Conservation (phyloP, 2,888 invertebrate species). For the Drosophila dives region DNA sequence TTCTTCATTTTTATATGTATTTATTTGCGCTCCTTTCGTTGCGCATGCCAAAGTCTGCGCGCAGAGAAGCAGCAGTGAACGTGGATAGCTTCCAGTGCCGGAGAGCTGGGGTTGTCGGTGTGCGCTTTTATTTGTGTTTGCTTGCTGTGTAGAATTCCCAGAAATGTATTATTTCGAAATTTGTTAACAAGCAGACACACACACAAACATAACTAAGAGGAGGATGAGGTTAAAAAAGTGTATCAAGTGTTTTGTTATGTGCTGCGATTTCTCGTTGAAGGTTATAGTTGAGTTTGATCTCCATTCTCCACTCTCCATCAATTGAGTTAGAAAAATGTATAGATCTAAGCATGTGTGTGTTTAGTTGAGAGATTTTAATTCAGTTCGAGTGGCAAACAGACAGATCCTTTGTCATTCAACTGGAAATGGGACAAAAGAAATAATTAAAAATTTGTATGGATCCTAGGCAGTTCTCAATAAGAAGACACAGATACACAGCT, state of each 20-base stretch:
- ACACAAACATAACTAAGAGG: slow-evolving; percentile 4
- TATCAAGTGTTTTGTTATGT: slow-evolving; percentile 72
- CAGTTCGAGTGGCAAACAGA: slow-evolving; percentile 44
- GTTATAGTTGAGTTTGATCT: slow-evolving; percentile 66
- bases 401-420: slow-evolving; percentile 48
- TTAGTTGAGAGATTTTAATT: slow-evolving; percentile 17
- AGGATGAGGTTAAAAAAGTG: slow-evolving; percentile 55
- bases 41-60: slow-evolving; percentile 69
- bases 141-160: slow-evolving; percentile 59
- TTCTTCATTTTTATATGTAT: slow-evolving; percentile 13
- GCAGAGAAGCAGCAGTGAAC: slow-evolving; percentile 16
- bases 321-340: slow-evolving; percentile 45
- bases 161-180: slow-evolving; percentile 76
- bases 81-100: slow-evolving; percentile 13
- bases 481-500: neutral
- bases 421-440: slow-evolving; percentile 27
- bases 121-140: slow-evolving; percentile 42
- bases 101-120: slow-evolving; percentile 18
- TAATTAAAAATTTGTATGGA: slow-evolving; percentile 25
- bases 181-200: slow-evolving; percentile 71
- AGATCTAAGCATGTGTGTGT: slow-evolving; percentile 5
- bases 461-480: slow-evolving; percentile 29
- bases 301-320: slow-evolving; percentile 25
- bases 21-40: slow-evolving; percentile 59
- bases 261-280: slow-evolving; percentile 69